phyloP scores from a whole-genome alignment of 2,888 invertebrate genomes.

The Dryococelus australis region DNA sequence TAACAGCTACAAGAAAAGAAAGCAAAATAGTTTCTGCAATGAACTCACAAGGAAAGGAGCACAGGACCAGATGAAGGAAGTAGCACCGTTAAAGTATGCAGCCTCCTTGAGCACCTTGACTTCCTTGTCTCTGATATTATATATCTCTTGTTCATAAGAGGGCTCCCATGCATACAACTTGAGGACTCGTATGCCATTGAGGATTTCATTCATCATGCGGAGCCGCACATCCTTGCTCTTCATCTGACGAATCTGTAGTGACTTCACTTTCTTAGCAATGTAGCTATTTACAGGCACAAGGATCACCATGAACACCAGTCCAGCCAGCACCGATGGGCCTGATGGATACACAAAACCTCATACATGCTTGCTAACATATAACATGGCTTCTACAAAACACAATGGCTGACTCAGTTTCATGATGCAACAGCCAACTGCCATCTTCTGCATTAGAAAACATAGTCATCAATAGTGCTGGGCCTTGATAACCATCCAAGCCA shows the following conservation, averaged over 20 bases:
- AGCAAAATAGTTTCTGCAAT: no score
- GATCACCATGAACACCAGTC: conserved; percentile 17
- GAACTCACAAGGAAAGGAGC: conserved; percentile 71
- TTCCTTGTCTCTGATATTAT: conserved; percentile 87
- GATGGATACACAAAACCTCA: conserved; percentile 46
- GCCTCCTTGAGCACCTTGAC: conserved; percentile 86
- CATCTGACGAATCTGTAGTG: conserved; percentile 87
- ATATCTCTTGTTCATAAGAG: conserved; percentile 87
- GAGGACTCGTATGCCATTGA: conserved; percentile 90
- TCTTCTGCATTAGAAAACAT: no score
- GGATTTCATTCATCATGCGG: conserved; percentile 91
- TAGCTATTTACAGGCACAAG: conserved; percentile 2
- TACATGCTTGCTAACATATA: no score
- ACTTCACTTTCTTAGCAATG: conserved; percentile 57
- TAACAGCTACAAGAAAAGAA: no score
- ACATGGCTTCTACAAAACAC: no score
- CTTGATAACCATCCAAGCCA: no score
- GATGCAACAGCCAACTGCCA: no score
- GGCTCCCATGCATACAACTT: conserved; percentile 96
- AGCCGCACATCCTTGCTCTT: conserved; percentile 92
- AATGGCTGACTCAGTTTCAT: no score
- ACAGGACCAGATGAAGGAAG: conserved; percentile 93
- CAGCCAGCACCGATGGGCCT: conserved; percentile 79
- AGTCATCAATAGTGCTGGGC: no score
- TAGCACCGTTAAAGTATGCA: conserved; percentile 89